phyloP scores from a whole-genome alignment of 2,797 vertebrate genomes.

The Fundulus diaphanus region DNA sequence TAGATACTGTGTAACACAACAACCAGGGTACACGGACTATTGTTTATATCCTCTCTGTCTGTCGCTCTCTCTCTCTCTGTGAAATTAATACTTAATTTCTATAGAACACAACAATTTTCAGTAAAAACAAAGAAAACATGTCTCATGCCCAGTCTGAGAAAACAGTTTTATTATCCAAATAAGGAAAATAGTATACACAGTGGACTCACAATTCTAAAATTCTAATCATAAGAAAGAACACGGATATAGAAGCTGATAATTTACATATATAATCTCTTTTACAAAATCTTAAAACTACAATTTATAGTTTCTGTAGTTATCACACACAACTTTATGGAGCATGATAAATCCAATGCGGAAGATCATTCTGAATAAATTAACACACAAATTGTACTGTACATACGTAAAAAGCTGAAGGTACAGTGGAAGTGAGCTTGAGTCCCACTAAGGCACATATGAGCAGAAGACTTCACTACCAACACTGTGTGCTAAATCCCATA shows the following conservation, averaged over 20 bases:
- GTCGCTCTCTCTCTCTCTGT: background rate
- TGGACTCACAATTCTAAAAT: constrained; percentile 56
- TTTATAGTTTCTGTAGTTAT: background rate
- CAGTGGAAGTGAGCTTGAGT: constrained; percentile 38
- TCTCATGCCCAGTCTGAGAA: constrained; percentile 61
- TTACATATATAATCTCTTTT: constrained; percentile 31
- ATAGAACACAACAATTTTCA: background rate
- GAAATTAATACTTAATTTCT: background rate
- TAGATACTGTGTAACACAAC: no score
- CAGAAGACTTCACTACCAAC: constrained; percentile 18
- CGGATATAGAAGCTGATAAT: constrained; percentile 22
- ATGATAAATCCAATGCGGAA: constrained; percentile 22
- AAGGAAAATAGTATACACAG: constrained; percentile 51
- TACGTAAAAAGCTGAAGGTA: constrained; percentile 31
- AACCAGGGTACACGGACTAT: no score
- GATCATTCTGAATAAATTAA: constrained; percentile 39
- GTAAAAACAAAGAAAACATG: constrained; percentile 5
- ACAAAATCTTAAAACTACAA: background rate
- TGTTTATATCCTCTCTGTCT: background rate
- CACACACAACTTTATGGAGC: constrained; percentile 17
- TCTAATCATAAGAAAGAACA: constrained; percentile 57
- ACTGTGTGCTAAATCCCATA: constrained; percentile 4
- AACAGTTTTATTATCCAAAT: constrained; percentile 77
- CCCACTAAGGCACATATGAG: constrained; percentile 52
- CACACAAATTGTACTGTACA: constrained; percentile 55